Evolutionary conservation across 2,888 invertebrate species (phyloP).

Genomic region (Epicampocera succincta): DNA sequence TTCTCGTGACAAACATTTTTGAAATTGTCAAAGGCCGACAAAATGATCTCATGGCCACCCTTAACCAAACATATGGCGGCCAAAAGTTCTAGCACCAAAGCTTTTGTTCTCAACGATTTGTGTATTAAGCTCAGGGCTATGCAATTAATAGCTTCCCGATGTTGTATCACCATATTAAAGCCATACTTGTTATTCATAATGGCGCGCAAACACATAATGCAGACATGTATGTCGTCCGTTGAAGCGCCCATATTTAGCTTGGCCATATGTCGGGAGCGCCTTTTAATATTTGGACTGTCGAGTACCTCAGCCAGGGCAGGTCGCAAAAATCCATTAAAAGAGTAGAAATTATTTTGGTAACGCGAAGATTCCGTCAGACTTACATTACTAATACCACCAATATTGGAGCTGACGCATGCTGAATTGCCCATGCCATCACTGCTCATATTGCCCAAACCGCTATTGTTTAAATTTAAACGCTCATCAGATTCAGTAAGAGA

Average conservation of each 20-base stretch:
- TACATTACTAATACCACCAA: slow-evolving; percentile 74
- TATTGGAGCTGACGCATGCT: slow-evolving; percentile 80
- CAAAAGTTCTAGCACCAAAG: slow-evolving; percentile 96
- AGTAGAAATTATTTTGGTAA: slow-evolving; percentile 62
- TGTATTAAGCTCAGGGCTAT: slow-evolving; percentile 98
- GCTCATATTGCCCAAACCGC: slow-evolving; percentile 72
- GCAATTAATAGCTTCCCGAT: slow-evolving; percentile 98
- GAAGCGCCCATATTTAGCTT: slow-evolving; percentile 96
- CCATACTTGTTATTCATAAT: slow-evolving; percentile 99
- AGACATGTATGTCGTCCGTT: slow-evolving; percentile 99
- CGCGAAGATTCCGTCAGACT: slow-evolving; percentile 74
- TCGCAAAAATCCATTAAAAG: slow-evolving; percentile 80
- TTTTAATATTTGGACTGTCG: slow-evolving; percentile 87
- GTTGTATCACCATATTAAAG: slow-evolving; percentile 99
- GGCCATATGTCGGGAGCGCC: slow-evolving; percentile 92
- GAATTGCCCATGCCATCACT: slow-evolving; percentile 71
- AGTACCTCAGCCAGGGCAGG: slow-evolving; percentile 84
- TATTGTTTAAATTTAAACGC: slow-evolving; percentile 83
- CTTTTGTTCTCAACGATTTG: slow-evolving; percentile 97
- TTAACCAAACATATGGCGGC: slow-evolving; percentile 99
- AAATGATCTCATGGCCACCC: slow-evolving; percentile 99
- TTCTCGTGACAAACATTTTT: slow-evolving; percentile 95
- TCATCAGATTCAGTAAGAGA: slow-evolving; percentile 90
- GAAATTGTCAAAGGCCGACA: slow-evolving; percentile 98
- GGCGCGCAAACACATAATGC: slow-evolving; percentile 99